Evolutionary conservation across 2,797 vertebrate species (phyloP), one percentile per base, ranked within the genome.

Genomic region (Sebastes oblongus): DNA sequence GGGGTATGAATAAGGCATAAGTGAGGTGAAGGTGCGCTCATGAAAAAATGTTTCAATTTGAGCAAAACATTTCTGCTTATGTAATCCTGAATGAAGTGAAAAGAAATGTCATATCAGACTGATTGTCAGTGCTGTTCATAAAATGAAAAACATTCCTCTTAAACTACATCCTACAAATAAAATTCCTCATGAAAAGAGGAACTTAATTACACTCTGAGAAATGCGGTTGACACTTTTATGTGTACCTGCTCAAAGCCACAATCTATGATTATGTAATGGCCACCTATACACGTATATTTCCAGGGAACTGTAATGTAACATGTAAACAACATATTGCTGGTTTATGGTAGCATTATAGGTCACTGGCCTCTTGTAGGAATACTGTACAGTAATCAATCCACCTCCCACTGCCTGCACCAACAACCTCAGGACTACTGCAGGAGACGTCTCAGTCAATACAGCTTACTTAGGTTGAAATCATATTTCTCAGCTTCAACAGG

Each of bases 401-500:
- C 74, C 66, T 69, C 78, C 59, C 69, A 69, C 82, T 20, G 70
- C 65, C 22, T 61, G 72, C 66, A 74, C 76, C 78, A 68, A 72
- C 42, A 75, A 85, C 81, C 86, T 56, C 56, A 83, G 67, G 83
- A 86, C 70, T 61, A 77, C 66, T 69, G 85, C 65, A 74, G 39
- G 80, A 88, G 72, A 82, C 82, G 42, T 85, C 85, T 79, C 78
- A 29, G 80, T 91, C 91, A 83, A 75, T 80, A 84, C 76, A 60
- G 86, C 85, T 91, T 85, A 83, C 82, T 86, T 54, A 62, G 62
- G 72, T 66, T 85, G 75, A 88, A 91, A 89, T 91, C 82, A 86
- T 88, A 86, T 92, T 89, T 90, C 85, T 87, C 81, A 82, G 82
- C 80, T 79, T 79, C 85, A 91, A 89, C 86, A 85, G 88, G 89